Conservation (phyloP, 2,888 invertebrate species). For the Papilio gigon region DNA sequence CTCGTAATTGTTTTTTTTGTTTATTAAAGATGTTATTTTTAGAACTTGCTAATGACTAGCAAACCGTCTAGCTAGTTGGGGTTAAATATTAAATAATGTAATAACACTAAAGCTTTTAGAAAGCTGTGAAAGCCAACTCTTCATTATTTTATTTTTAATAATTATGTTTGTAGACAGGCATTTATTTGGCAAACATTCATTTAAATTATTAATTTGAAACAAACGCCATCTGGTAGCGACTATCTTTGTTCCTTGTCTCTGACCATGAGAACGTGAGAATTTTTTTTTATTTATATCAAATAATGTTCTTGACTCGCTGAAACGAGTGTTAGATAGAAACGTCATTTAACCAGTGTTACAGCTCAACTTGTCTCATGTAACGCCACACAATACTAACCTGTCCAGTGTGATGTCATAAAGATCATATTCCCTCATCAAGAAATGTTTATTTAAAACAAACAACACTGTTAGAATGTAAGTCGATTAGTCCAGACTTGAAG, state of each 20-base stretch:
- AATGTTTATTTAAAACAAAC: slow-evolving; percentile 45
- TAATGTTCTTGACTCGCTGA: slow-evolving; percentile 11
- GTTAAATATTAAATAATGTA: not conserved
- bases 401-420: slow-evolving; percentile 43
- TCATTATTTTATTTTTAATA: too few relatives aligned
- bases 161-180: too few relatives aligned
- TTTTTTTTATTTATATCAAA: slow-evolving; percentile 8
- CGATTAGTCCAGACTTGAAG: slow-evolving; percentile 62
- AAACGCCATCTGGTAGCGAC: not conserved
- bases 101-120: too few relatives aligned
- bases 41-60: not conserved
- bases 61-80: not conserved
- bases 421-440: slow-evolving; percentile 46
- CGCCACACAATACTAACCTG: slow-evolving; percentile 44
- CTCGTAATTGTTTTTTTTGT: not conserved
- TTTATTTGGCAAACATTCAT: too few relatives aligned
- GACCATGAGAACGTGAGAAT: slow-evolving; percentile 21
- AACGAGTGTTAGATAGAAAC: slow-evolving; percentile 28
- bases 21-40: slow-evolving; percentile 3
- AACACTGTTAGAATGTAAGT: slow-evolving; percentile 64
- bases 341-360: slow-evolving; percentile 36
- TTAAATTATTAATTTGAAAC: not conserved
- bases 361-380: slow-evolving; percentile 22
- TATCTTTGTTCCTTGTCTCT: slow-evolving; percentile 1
- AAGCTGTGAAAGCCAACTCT: too few relatives aligned